phyloP scores from a whole-genome alignment of 1,140 invertebrate species.

The Formica selysi region DNA sequence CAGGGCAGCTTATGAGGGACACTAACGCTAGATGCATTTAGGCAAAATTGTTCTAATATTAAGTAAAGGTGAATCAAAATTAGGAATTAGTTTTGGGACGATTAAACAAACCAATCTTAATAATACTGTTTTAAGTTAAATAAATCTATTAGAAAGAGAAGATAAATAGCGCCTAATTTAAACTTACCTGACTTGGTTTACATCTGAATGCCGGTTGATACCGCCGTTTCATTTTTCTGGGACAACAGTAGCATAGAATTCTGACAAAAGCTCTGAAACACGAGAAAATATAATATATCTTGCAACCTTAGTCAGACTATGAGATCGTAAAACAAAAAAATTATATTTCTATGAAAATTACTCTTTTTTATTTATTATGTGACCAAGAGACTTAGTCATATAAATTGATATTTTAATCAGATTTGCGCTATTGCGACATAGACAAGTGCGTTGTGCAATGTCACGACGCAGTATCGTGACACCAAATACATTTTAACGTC shows the following conservation, averaged over 20 bases:
- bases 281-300: background rate
- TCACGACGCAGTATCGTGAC: constrained; percentile 32
- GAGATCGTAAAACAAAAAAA: background rate
- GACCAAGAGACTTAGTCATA: background rate
- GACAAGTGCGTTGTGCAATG: constrained; percentile 31
- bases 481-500: constrained; percentile 51
- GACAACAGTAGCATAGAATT: constrained; percentile 93
- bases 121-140: background rate
- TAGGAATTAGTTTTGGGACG: background rate
- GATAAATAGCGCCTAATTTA: background rate
- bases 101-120: background rate
- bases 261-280: constrained; percentile 92
- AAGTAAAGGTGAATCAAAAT: constrained; percentile 5
- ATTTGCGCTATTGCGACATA: constrained; percentile 9
- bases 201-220: constrained; percentile 93
- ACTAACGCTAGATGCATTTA: constrained; percentile 16
- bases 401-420: constrained; percentile 20
- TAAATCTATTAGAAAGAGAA: constrained; percentile 19
- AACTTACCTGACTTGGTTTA: constrained; percentile 92
- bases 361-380: background rate
- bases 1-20: background rate
- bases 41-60: constrained; percentile 19
- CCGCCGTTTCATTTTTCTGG: constrained; percentile 90
- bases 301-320: constrained; percentile 10
- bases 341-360: no score